Evolutionary conservation across 2,888 invertebrate genomes (phyloP).

Genomic region (Eristalis arbustorum): DNA sequence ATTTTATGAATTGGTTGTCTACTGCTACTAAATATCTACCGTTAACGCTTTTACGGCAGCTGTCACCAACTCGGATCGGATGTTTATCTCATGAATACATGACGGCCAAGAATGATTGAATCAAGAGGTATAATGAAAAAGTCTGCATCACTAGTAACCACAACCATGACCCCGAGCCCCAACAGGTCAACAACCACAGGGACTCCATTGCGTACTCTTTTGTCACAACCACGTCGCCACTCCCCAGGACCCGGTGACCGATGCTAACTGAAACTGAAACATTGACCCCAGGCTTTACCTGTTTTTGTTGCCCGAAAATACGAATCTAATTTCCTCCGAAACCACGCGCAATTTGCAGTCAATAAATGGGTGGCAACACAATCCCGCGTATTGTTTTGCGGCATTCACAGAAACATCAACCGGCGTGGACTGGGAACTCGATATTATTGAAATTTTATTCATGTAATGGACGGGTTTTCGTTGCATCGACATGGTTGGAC

Average conservation of each 20-base stretch:
- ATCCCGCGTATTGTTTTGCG: neutral
- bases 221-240: neutral
- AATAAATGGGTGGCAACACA: neutral
- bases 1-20: too few species aligned
- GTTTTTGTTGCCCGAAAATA: neutral
- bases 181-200: neutral
- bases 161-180: neutral
- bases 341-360: neutral
- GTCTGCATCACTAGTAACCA: neutral
- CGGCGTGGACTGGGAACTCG: neutral
- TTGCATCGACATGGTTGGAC: neutral
- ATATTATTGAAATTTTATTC: neutral
- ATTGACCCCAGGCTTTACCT: neutral
- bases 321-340: neutral
- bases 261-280: neutral
- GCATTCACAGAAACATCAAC: neutral
- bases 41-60: too few species aligned
- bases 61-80: too few species aligned
- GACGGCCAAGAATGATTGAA: too few species aligned
- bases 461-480: neutral
- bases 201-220: neutral
- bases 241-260: neutral
- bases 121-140: neutral
- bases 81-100: too few species aligned
- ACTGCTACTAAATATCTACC: too few species aligned